These are phyloP conservation scores for Nemurella pictetii DNA, from an alignment of 2,888 invertebrate genomes.

Conservation along the genomic window DNA sequence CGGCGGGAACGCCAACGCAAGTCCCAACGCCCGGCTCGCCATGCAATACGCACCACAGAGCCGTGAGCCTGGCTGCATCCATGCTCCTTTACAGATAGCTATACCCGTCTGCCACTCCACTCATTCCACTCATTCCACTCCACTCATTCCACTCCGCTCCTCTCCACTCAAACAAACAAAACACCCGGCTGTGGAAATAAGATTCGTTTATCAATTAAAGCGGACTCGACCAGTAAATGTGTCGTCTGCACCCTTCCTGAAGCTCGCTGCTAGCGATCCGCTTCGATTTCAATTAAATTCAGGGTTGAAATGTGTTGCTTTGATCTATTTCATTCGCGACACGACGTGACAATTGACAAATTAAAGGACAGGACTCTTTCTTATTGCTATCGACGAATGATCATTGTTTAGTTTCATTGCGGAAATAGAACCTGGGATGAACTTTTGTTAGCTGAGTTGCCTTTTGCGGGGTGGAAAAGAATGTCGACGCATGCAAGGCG, in stretches of 20 bases:
- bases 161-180: neutral
- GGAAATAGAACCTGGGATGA: no score
- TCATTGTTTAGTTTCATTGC: no score
- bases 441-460: no score
- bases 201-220: neutral
- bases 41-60: neutral
- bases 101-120: neutral
- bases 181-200: neutral
- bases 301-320: neutral
- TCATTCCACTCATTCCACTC: neutral
- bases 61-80: neutral
- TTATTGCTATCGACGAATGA: neutral
- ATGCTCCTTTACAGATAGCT: neutral
- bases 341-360: neutral
- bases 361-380: neutral
- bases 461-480: no score
- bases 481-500: no score
- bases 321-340: neutral
- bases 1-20: neutral
- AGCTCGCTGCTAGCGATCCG: neutral
- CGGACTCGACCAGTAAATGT: neutral
- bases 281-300: neutral
- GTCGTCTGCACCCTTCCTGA: neutral
- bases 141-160: neutral
- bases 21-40: neutral